Conservation (phyloP, 2,888 invertebrate genomes). For the Caenorhabditis wallacei region DNA sequence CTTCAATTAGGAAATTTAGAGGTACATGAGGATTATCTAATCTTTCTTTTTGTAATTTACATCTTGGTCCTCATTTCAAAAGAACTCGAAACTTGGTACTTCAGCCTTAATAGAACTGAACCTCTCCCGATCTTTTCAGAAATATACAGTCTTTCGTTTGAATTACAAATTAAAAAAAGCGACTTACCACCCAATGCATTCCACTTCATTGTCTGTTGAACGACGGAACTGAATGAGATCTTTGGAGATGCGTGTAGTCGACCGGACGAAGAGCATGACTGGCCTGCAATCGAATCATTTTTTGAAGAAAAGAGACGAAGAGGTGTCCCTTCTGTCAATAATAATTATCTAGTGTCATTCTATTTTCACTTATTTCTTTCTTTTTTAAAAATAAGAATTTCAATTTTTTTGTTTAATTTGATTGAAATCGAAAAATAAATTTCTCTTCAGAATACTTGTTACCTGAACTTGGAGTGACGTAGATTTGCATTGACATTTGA, state of each 20-base stretch:
- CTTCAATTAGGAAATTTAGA: no score
- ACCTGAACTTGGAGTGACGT: conserved; percentile 48
- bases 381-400: no score
- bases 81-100: no score
- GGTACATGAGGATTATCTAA: no score
- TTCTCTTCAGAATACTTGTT: not conserved
- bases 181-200: conserved; percentile 47
- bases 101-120: no score
- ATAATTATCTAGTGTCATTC: conserved; percentile 28
- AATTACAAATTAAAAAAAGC: no score
- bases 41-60: no score
- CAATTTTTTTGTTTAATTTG: no score
- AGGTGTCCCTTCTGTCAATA: conserved; percentile 23
- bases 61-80: no score
- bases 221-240: conserved; percentile 65
- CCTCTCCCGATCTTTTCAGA: no score
- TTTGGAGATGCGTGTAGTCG: conserved; percentile 63
- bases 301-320: not conserved
- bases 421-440: no score
- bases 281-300: conserved; percentile 52
- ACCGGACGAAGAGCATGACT: conserved; percentile 60
- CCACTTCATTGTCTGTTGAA: conserved; percentile 63
- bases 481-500: conserved; percentile 47
- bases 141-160: no score
- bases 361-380: not conserved